Evolutionary conservation across 2,113 vertebrate genomes (phyloP), one percentile per base, ranked within the genome.

Genomic region (Cebus imitator): DNA sequence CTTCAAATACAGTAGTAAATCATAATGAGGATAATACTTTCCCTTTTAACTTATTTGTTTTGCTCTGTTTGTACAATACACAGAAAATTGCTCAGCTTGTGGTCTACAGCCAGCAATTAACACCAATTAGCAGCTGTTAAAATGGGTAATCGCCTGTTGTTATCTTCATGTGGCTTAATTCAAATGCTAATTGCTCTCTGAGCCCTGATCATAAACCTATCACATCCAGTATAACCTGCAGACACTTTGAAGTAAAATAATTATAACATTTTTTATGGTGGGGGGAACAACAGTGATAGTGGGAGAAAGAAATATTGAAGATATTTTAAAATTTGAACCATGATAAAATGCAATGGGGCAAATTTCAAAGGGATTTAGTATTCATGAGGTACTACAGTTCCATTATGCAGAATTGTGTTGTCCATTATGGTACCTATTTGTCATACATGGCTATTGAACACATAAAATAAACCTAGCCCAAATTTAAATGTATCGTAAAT

Each of bases 51-150:
- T 96, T 97, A 89, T 97, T 98, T 97, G 35, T 96, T 98, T 98
- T 98, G 61, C 96, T 98, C 89, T 98, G 58, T 98, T 98, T 98
- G 94, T 96, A 96, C 73, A 97, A 93, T 97, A 96, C 91, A 97
- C 79, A 97, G 90, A 98, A 98, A 98, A 98, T 95, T 95, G 86
- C 98, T 97, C 96, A 90, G 98, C 96, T 97, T 98, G 98, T 92
- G 96, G 96, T 98, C 98, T 97, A 97, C 76, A 98, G 97, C 96
- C 97, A 40, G 98, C 97, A 98, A 99, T 99, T 99, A 99, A 98
- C 98, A 98, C 97, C 87, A 98, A 94, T 98, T 98, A 98, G 98
- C 97, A 98, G 97, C 97, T 98, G 97, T 97, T 98, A 98, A 98
- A 98, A 82, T 95, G 97, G 95, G 72, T 96, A 97, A 98, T 98